Percentiles rank a stretch among this genome's conserved stretches.
phyloP scores from a whole-genome alignment of 2,888 invertebrate genomes.

The Caenorhabditis doughertyi region DNA sequence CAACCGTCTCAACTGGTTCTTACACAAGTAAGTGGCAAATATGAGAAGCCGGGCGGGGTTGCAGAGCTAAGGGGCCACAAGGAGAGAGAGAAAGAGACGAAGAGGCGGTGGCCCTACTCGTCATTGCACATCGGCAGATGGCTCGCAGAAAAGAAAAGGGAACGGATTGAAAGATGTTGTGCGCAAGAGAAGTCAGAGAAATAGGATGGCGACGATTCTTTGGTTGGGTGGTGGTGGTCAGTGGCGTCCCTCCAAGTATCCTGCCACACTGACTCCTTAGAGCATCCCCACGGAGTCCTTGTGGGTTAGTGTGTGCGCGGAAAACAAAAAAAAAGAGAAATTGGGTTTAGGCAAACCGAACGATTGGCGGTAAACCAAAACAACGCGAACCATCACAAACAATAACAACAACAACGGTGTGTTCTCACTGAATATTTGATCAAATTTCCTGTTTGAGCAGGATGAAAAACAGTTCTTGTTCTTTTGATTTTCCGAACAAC shows the following conservation, averaged over 20 bases:
- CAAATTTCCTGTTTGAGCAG: conserved; percentile 27
- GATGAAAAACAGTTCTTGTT: conserved; percentile 32
- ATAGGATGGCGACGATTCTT: conserved; percentile 37
- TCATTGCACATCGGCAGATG: conserved; percentile 58
- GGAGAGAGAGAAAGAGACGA: conserved; percentile 21
- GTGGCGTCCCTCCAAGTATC: conserved; percentile 19
- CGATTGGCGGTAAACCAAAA: conserved; percentile 37
- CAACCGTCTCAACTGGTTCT: conserved; percentile 47
- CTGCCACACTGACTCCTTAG: conserved; percentile 33
- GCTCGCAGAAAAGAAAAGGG: conserved; percentile 46
- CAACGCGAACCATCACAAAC: conserved; percentile 39
- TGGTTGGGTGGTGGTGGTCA: conserved; percentile 48
- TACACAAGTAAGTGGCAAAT: conserved; percentile 61
- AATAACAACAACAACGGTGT: conserved; percentile 30
- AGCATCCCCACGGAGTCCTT: conserved; percentile 32
- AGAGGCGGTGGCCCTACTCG: conserved; percentile 38
- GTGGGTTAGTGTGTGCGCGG: conserved; percentile 21
- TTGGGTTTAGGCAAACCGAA: conserved; percentile 36
- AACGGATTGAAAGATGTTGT: conserved; percentile 38
- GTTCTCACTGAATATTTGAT: conserved; percentile 26
- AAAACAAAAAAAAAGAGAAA: conserved; percentile 32
- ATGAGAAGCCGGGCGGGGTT: conserved; percentile 31
- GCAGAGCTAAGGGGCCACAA: conserved; percentile 24
- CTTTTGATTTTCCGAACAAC: conserved; percentile 35
- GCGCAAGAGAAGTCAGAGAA: conserved; percentile 55